A percentile compares a stretch with the other conserved stretches of the same genome.
Conservation (phyloP, 2,113 vertebrate species). For the Gnathonemus longibarbis region DNA sequence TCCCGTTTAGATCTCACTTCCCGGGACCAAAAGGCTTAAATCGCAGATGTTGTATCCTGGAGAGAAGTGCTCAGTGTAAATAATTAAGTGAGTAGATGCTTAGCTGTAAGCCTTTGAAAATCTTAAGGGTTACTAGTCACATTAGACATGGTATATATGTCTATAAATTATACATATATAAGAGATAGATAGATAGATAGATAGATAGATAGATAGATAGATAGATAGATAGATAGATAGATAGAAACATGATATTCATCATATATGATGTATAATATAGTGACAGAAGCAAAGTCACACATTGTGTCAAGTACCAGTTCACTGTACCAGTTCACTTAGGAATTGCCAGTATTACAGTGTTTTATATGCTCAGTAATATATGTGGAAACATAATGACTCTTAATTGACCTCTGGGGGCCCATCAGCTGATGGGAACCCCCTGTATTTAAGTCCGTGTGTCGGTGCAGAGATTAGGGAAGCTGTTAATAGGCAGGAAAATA, state of each 20-base stretch:
- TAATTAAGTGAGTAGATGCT: background rate
- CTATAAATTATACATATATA: background rate
- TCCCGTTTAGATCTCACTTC: background rate
- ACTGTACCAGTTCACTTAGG: background rate
- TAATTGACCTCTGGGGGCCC: background rate
- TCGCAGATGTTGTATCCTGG: background rate
- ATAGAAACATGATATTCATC: background rate
- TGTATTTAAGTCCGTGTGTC: background rate
- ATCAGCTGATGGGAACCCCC: background rate
- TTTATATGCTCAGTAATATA: background rate
- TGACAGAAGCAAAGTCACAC: background rate
- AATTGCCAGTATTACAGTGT: background rate
- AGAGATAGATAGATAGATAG: too few species aligned
- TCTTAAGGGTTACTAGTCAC: background rate
- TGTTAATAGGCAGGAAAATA: background rate
- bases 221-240: background rate
- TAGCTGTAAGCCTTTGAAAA: background rate
- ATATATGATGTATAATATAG: background rate
- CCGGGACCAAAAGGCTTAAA: background rate
- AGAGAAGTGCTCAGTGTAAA: background rate
- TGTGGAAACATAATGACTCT: background rate
- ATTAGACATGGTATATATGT: background rate
- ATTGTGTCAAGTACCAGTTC: background rate
- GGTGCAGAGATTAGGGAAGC: background rate
- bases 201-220: too few species aligned